phyloP scores from a whole-genome alignment of 2,888 invertebrate species.

The Sarcophaga caerulescens region DNA sequence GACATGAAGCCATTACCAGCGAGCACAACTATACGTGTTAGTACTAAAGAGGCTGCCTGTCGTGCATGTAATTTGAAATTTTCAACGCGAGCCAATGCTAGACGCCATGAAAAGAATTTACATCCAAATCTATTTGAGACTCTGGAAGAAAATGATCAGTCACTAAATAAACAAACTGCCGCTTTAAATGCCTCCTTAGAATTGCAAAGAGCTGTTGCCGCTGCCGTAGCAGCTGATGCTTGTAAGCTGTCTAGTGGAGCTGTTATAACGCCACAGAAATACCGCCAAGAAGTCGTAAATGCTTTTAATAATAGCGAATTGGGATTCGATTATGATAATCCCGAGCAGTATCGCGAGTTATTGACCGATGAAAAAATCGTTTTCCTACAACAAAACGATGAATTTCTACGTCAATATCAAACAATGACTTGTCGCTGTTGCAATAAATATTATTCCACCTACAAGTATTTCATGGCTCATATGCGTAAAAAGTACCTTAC shows the following conservation, averaged over 20 bases:
- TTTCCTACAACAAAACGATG: slow-evolving; percentile 79
- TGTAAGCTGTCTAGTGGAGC: slow-evolving; percentile 74
- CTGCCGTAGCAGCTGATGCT: slow-evolving; percentile 74
- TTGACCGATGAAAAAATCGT: slow-evolving; percentile 79
- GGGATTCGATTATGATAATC: slow-evolving; percentile 79
- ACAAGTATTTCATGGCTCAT: slow-evolving; percentile 81
- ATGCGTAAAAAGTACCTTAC: slow-evolving; percentile 80
- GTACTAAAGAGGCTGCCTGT: slow-evolving; percentile 79
- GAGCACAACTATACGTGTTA: slow-evolving; percentile 68
- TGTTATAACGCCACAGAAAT: slow-evolving; percentile 75
- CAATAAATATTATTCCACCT: slow-evolving; percentile 78
- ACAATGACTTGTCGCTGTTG: slow-evolving; percentile 81
- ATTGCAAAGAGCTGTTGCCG: slow-evolving; percentile 75
- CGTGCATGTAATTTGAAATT: slow-evolving; percentile 81
- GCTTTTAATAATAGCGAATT: slow-evolving; percentile 76
- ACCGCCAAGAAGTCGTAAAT: slow-evolving; percentile 76
- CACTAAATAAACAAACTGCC: slow-evolving; percentile 76
- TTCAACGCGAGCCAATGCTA: slow-evolving; percentile 81
- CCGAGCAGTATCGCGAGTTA: slow-evolving; percentile 79
- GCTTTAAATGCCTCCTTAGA: slow-evolving; percentile 77
- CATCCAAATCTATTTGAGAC: slow-evolving; percentile 79
- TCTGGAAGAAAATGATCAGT: slow-evolving; percentile 74
- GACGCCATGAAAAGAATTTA: slow-evolving; percentile 81
- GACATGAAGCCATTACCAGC: slow-evolving; percentile 64
- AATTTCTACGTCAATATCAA: slow-evolving; percentile 81